Conservation (phyloP, 2,113 vertebrate species). For the Pterophyllum scalare region DNA sequence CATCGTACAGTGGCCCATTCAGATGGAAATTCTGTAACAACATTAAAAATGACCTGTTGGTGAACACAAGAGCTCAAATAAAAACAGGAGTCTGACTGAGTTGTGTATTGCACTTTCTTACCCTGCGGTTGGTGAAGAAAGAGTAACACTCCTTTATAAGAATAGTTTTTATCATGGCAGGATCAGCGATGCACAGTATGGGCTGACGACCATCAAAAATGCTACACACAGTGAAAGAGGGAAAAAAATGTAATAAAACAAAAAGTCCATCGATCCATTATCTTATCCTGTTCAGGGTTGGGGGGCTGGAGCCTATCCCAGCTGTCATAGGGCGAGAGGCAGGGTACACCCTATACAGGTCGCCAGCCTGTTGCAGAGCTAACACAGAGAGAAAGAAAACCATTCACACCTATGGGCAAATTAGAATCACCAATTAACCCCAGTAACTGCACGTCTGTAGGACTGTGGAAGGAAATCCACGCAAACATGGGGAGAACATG, state of each 20-base stretch:
- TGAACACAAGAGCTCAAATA: not conserved
- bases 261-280: not conserved
- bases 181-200: constrained; percentile 70
- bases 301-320: no score
- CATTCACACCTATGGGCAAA: no score
- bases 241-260: not conserved
- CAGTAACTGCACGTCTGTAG: no score
- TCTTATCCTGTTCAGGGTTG: no score
- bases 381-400: no score
- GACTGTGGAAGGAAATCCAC: no score
- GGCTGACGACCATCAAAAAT: constrained; percentile 80
- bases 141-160: constrained; percentile 80
- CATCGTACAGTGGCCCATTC: constrained; percentile 59
- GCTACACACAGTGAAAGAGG: constrained; percentile 47
- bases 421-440: no score
- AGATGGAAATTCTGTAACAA: constrained; percentile 61
- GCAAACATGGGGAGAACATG: no score
- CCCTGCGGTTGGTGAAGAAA: constrained; percentile 75
- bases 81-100: not conserved
- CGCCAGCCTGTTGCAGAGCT: no score
- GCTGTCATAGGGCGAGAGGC: no score
- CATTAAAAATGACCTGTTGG: not conserved
- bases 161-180: constrained; percentile 72
- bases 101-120: not conserved
- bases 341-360: no score